phyloP scores from a whole-genome alignment of 2,113 vertebrate species.

The Enhydra lutris region DNA sequence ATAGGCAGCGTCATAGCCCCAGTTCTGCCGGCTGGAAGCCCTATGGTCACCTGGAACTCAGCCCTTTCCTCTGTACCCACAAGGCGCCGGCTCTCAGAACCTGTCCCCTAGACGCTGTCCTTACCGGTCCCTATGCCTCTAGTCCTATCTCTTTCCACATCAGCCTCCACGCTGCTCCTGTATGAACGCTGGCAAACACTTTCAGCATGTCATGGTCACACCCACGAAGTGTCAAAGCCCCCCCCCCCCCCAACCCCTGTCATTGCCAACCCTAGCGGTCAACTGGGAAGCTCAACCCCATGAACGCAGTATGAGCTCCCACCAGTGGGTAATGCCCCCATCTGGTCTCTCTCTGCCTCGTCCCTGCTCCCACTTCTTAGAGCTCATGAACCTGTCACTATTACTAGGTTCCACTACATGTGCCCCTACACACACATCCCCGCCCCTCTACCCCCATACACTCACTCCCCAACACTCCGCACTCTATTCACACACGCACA shows the following conservation, averaged over 20 bases:
- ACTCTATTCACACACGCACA: background rate
- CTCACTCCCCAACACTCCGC: background rate
- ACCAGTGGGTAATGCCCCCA: background rate
- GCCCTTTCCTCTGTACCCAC: background rate
- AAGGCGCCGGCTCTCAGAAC: conserved; percentile 1
- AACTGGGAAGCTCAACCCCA: background rate
- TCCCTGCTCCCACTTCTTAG: background rate
- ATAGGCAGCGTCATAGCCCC: background rate
- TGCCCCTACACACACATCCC: background rate
- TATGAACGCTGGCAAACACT: background rate
- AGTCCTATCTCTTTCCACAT: background rate
- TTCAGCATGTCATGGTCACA: background rate
- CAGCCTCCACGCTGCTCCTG: background rate
- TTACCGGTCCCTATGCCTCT: background rate
- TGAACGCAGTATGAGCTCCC: background rate
- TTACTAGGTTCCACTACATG: background rate
- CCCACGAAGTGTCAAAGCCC: background rate
- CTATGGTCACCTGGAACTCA: background rate
- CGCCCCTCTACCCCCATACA: background rate
- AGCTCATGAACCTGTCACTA: background rate
- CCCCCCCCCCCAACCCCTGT: background rate
- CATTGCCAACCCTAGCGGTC: background rate
- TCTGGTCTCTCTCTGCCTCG: background rate
- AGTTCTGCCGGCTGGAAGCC: background rate
- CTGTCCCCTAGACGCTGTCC: background rate